phyloP scores from a whole-genome alignment of 2,113 vertebrate species.

The Brachyistius frenatus region DNA sequence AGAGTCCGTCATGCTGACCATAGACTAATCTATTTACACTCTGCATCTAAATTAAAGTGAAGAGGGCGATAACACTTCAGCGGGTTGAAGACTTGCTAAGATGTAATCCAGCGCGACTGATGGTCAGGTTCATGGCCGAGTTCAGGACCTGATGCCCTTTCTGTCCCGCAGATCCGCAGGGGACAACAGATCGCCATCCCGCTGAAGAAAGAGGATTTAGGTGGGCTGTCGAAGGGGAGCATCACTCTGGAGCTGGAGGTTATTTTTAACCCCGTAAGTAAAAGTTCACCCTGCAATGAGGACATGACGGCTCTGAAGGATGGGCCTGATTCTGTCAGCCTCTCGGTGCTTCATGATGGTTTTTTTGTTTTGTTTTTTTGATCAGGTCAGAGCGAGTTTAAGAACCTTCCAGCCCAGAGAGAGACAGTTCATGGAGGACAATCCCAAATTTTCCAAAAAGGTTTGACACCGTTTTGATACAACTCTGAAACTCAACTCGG shows the following conservation, averaged over 20 bases:
- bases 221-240: conserved; percentile 89
- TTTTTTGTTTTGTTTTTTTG: neutral
- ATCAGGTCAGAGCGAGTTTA: conserved; percentile 91
- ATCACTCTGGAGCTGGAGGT: conserved; percentile 95
- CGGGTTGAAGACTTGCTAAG: conserved; percentile 45
- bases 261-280: conserved; percentile 95
- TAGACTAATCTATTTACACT: conserved; percentile 64
- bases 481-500: neutral
- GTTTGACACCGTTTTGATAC: conserved; percentile 73
- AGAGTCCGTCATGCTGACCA: conserved; percentile 37
- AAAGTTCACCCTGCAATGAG: conserved; percentile 31
- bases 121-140: conserved; percentile 57
- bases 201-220: conserved; percentile 94
- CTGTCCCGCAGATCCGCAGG: conserved; percentile 87
- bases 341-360: conserved; percentile 11
- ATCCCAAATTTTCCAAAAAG: conserved; percentile 97
- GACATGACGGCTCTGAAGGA: conserved; percentile 30
- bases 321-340: conserved; percentile 33
- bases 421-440: conserved; percentile 89
- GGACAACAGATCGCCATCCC: conserved; percentile 87
- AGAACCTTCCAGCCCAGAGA: conserved; percentile 92
- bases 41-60: conserved; percentile 69
- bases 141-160: conserved; percentile 72
- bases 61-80: conserved; percentile 49
- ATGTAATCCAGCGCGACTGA: conserved; percentile 72